These are phyloP conservation scores for Sphaeramia orbicularis DNA, from an alignment of 2,797 vertebrate species.

Conservation along the genomic window DNA sequence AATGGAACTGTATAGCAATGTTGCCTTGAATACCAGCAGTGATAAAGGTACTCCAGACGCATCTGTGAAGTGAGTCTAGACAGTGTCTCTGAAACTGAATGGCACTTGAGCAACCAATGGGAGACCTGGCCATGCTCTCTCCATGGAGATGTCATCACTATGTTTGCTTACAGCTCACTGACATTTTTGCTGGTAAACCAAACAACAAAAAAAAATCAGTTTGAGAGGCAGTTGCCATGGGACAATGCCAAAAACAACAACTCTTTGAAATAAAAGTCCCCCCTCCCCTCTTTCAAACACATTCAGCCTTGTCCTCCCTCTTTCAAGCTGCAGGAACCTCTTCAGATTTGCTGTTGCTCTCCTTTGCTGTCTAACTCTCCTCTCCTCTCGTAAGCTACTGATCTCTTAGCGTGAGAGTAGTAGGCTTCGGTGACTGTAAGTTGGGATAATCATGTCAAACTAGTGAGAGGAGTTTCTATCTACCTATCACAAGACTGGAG, in stretches of 20 bases:
- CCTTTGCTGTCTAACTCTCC: conserved; percentile 5
- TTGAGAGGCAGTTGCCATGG: conserved; percentile 59
- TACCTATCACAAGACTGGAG: neutral
- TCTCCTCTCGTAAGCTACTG: conserved; percentile 51
- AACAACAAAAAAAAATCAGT: conserved; percentile 48
- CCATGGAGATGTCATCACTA: conserved; percentile 60
- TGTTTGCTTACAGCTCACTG: conserved; percentile 61
- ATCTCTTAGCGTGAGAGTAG: conserved; percentile 63
- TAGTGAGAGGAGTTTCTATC: conserved; percentile 20
- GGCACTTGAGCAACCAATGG: conserved; percentile 58
- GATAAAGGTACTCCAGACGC: conserved; percentile 74
- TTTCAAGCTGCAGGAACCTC: conserved; percentile 47
- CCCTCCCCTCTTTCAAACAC: conserved; percentile 11
- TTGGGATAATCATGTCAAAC: conserved; percentile 56
- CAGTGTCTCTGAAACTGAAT: conserved; percentile 72
- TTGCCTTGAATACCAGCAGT: conserved; percentile 72
- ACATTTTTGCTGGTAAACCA: conserved; percentile 63
- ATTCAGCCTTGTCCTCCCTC: conserved; percentile 21
- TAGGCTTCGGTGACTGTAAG: conserved; percentile 45
- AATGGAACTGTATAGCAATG: conserved; percentile 63
- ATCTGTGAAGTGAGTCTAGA: conserved; percentile 77
- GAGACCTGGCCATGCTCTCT: conserved; percentile 68
- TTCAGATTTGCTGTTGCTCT: conserved; percentile 35
- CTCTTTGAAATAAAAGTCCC: conserved; percentile 51
- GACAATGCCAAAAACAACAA: conserved; percentile 57